Base-by-base conservation (phyloP, 2,888 invertebrate genomes). In the Dastarcus helophoroides region DNA sequence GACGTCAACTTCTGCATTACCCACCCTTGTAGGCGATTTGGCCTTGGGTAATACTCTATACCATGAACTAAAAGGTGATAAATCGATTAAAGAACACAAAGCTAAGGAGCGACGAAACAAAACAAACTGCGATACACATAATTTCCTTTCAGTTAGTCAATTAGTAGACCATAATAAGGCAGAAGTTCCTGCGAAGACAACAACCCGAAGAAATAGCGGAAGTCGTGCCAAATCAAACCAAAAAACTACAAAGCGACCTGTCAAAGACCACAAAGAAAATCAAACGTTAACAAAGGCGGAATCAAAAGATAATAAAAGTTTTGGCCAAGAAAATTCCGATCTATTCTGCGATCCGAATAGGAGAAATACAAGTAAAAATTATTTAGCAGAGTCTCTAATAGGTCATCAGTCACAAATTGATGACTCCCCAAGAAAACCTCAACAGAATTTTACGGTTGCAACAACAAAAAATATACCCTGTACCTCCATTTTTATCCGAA, bases 61-160 rank as follows among this genome's bases (percentile, higher is more conserved):
- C 33, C 32, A 10, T 30, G 54, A 59, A 2, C 62, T 62, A 31
- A 63, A 58, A 40, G 42, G 40, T n/a, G 54, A 54, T 3, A 46
- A 43, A 31, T 37, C 39, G 4, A 41, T 42, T 31, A 42, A 42
- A 35, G 35, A 36, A 22, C 30, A 27, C 2, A 22, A 33, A 19
- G 24, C 6, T 31, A 36, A 33, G 15, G 35, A 4, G 36, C 36
- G 31, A 38, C 37, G 24, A 43, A 39, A 27, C 38, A 36, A 38
- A 31, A 31, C 17, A 17, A 12, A 26, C 8, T 57, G 53, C 11
- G 61, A 60, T 16, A 57, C 60, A 8, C 58, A 60, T 14, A 67
- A 65, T 29, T 74, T 75, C 36, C 50, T 75, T 5, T 74, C 74
- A 0, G 74, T 76, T 1, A 75, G 74, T 48, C 73, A 74, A 36